phyloP scores from a whole-genome alignment of 1,140 invertebrate species.

The Bombus waltoni region DNA sequence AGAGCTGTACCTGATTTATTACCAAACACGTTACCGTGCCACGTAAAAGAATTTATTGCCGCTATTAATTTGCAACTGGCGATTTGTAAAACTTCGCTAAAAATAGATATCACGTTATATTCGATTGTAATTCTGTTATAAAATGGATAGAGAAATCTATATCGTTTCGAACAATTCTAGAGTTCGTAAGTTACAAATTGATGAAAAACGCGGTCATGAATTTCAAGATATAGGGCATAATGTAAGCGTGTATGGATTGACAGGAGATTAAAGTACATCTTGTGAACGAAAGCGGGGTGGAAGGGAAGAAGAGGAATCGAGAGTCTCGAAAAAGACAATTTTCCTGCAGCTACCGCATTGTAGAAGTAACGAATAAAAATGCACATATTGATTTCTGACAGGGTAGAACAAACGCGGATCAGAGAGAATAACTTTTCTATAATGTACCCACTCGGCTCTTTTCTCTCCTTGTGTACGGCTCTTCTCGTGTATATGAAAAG shows the following conservation, averaged over 20 bases:
- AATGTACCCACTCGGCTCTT: slow-evolving; percentile 48
- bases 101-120: too few relatives aligned
- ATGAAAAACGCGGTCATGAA: too few relatives aligned
- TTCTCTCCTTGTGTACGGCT: slow-evolving; percentile 80
- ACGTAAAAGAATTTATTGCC: too few relatives aligned
- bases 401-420: slow-evolving; percentile 30
- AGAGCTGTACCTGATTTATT: background rate
- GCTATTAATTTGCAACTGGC: too few relatives aligned
- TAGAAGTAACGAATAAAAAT: slow-evolving; percentile 28
- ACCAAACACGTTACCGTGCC: too few relatives aligned
- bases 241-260: background rate
- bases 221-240: background rate
- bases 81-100: background rate
- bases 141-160: too few relatives aligned
- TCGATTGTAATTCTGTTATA: too few relatives aligned
- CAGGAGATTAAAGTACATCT: background rate
- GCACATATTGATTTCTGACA: slow-evolving; percentile 28
- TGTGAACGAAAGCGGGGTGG: background rate
- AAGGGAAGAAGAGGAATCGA: background rate
- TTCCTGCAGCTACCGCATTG: background rate
- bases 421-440: slow-evolving; percentile 24
- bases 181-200: too few relatives aligned
- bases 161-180: too few relatives aligned
- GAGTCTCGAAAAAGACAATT: background rate
- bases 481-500: slow-evolving; percentile 86